Conservation (phyloP, 1,140 invertebrate genomes). For the Dysdera silvatica region DNA sequence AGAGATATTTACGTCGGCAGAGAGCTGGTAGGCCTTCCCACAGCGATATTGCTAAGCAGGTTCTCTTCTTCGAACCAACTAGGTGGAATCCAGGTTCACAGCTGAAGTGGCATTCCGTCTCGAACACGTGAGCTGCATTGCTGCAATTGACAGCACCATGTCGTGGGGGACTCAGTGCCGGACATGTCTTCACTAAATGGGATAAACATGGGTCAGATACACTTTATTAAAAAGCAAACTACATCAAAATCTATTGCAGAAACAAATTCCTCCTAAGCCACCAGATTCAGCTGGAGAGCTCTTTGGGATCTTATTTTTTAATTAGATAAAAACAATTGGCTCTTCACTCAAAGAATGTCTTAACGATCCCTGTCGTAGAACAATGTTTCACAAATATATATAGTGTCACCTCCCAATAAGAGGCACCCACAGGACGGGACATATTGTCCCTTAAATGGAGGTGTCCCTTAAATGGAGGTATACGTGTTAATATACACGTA, state of each 20-base stretch:
- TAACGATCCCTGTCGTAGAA: too few relatives aligned
- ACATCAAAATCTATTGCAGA: neutral
- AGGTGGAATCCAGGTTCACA: conserved; percentile 58
- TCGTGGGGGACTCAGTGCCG: conserved; percentile 47
- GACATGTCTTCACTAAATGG: conserved; percentile 56
- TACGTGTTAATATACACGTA: too few relatives aligned
- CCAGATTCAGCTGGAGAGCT: too few relatives aligned
- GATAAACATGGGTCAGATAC: neutral
- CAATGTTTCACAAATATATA: too few relatives aligned
- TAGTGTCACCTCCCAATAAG: too few relatives aligned
- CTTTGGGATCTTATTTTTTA: neutral
- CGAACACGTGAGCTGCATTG: conserved; percentile 52
- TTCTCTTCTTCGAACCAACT: conserved; percentile 56
- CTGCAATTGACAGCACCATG: conserved; percentile 56
- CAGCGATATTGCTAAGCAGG: conserved; percentile 57
- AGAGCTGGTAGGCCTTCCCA: conserved; percentile 60
- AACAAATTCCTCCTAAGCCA: too few relatives aligned
- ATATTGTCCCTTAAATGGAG: too few relatives aligned
- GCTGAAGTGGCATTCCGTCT: conserved; percentile 57
- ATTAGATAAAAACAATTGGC: neutral
- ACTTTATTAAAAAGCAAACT: neutral
- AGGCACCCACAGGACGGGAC: too few relatives aligned
- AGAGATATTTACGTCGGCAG: conserved; percentile 57
- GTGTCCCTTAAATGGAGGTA: too few relatives aligned
- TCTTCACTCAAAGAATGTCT: too few relatives aligned